Conservation (phyloP, 2,888 invertebrate genomes). For the Chymomyza amoena region DNA sequence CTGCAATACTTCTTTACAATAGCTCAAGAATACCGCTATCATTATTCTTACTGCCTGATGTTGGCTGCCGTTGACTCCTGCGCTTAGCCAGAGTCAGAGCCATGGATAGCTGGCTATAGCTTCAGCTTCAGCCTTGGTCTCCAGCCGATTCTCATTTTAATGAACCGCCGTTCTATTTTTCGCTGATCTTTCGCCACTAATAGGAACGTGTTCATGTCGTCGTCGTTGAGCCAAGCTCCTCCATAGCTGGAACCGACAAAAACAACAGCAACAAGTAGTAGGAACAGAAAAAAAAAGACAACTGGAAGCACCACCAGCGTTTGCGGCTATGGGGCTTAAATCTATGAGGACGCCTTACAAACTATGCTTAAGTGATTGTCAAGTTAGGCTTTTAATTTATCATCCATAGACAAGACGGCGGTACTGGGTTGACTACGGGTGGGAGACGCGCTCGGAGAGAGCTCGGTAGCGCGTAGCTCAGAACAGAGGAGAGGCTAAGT, state of each 20-base stretch:
- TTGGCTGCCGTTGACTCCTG: constrained; percentile 28
- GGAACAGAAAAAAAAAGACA: constrained; percentile 39
- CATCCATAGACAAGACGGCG: constrained; percentile 75
- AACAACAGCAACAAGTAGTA: constrained; percentile 41
- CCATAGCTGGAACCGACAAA: constrained; percentile 37
- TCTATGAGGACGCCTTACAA: constrained; percentile 75
- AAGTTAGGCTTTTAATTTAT: constrained; percentile 78
- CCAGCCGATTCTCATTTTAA: constrained; percentile 71
- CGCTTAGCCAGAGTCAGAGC: constrained; percentile 39
- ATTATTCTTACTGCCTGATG: constrained; percentile 68
- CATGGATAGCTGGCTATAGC: no score
- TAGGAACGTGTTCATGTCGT: constrained; percentile 72
- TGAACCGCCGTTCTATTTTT: constrained; percentile 77
- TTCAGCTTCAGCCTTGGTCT: neutral
- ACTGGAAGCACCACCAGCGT: constrained; percentile 39
- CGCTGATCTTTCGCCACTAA: constrained; percentile 76
- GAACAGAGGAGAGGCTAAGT: constrained; percentile 49
- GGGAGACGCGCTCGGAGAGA: constrained; percentile 29
- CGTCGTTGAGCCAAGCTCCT: constrained; percentile 38
- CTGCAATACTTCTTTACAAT: constrained; percentile 48
- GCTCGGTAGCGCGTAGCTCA: constrained; percentile 22
- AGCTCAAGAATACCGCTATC: constrained; percentile 78
- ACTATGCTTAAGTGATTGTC: constrained; percentile 78
- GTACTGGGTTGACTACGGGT: constrained; percentile 18
- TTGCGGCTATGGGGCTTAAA: constrained; percentile 60